Evolutionary conservation across 1,140 invertebrate species (phyloP), one percentile per base, ranked within the genome.

Genomic region (Leptopilina clavipes): DNA sequence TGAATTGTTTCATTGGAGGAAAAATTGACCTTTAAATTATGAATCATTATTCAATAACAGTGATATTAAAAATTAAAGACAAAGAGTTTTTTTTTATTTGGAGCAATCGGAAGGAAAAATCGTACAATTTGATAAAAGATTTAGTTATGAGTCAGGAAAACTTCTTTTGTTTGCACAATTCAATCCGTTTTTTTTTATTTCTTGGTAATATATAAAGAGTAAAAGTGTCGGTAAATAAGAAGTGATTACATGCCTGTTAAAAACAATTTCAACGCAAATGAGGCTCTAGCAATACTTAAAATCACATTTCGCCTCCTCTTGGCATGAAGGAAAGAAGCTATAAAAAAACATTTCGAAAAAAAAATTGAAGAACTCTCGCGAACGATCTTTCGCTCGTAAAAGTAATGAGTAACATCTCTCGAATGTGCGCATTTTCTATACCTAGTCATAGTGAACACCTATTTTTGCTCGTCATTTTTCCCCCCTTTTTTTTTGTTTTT

Each of bases 261-360:
- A 65, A 65, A 31, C 59, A 65, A 65, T 65, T 65, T 65, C 12
- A 65, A 65, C 22, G 59, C 22, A 65, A 65, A 65, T 65, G 59
- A 65, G 59, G 14, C 52, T 54, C 17, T 18, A 54, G 9, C 59
- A 65, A 31, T 65, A 65, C 59, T 65, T 65, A 65, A 65, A 65
- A 65, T 65, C 22, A 65, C 59, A 65, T 65, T 65, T 31, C n/a
- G 12, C 22, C 59, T 12, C 5, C 19, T 31, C 12, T 19, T 54
- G 52, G 19, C 52, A 65, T 37, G 59, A 25, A 65, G 10, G 14
- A 65, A 65, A 65, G 22, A 31, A 65, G 59, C 25, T 31, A 19
- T 65, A 65, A 65, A 65, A 31, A 65, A 65, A 19, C 22, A 40
- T 40, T n/a, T 65, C 2, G 8, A 65, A 31, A 65, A 14, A 31